Conservation (phyloP, 2,888 invertebrate genomes). For the Cantharis rustica region DNA sequence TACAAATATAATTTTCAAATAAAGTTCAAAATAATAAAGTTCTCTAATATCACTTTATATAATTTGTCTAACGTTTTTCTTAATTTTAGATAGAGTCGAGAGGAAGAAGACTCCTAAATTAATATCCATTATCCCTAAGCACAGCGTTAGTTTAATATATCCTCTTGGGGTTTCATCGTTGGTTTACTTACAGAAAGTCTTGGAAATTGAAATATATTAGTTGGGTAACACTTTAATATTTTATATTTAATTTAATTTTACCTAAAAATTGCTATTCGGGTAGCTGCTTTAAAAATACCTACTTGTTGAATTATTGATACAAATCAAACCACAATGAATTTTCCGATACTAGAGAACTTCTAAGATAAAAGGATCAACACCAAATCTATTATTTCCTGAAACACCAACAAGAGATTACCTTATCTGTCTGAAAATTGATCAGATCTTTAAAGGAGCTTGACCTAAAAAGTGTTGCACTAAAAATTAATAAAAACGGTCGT, state of each 20-base stretch:
- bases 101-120: conserved; percentile 25
- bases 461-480: not conserved
- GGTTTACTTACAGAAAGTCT: conserved; percentile 28
- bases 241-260: conserved; percentile 5
- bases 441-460: conserved; percentile 20
- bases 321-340: not conserved
- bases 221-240: conserved; percentile 20
- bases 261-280: not conserved
- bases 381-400: conserved; percentile 28
- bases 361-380: conserved; percentile 25
- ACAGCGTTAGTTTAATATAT: conserved; percentile 31
- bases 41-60: conserved; percentile 8
- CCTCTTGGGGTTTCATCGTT: conserved; percentile 30
- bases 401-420: conserved; percentile 16
- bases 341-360: not conserved
- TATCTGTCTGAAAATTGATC: conserved; percentile 21
- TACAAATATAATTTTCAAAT: not conserved
- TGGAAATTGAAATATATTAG: conserved; percentile 31
- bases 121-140: conserved; percentile 32
- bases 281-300: not conserved
- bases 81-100: conserved; percentile 26
- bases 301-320: not conserved
- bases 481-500: not conserved
- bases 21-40: not conserved
- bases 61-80: conserved; percentile 26